These are phyloP conservation scores for Amiota mariae DNA, from an alignment of 2,888 invertebrate genomes.

Conservation along the genomic window DNA sequence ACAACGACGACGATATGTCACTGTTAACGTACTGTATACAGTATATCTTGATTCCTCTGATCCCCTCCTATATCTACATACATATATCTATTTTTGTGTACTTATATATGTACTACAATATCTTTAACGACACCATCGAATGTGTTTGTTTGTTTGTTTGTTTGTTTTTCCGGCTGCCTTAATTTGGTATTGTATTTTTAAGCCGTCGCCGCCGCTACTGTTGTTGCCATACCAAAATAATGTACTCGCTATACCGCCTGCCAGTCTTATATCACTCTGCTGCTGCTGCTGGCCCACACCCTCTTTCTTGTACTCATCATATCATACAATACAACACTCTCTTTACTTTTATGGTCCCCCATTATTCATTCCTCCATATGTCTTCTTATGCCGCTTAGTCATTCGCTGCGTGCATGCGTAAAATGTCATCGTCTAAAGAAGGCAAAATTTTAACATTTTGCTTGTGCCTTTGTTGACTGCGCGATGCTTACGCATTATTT, in stretches of 20 bases:
- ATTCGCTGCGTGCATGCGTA: too few species aligned
- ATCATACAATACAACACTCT: too few species aligned
- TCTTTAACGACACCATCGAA: not conserved
- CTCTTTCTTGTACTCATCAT: too few species aligned
- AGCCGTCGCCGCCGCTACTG: slow-evolving; percentile 31
- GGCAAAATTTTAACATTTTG: too few species aligned
- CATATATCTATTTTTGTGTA: too few species aligned
- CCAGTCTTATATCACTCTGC: not conserved
- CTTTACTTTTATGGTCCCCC: too few species aligned
- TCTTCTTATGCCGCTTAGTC: too few species aligned
- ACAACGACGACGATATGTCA: not conserved
- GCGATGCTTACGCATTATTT: slow-evolving; percentile 20
- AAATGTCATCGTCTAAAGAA: too few species aligned
- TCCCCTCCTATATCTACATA: too few species aligned
- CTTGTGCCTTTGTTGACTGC: not conserved
- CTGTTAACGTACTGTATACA: not conserved
- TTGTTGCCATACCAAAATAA: slow-evolving; percentile 2
- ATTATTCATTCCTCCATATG: too few species aligned
- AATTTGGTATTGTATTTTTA: slow-evolving; percentile 55
- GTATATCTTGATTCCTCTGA: slow-evolving; percentile 3
- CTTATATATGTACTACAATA: too few species aligned
- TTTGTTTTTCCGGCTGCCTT: slow-evolving; percentile 38
- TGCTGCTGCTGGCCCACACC: too few species aligned
- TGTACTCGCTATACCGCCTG: not conserved
- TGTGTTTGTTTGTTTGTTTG: slow-evolving; percentile 2